A percentile compares a stretch with the other conserved stretches of the same genome.
phyloP scores from a whole-genome alignment of 2,888 invertebrate species.

The Archaeoteleia sp. region DNA sequence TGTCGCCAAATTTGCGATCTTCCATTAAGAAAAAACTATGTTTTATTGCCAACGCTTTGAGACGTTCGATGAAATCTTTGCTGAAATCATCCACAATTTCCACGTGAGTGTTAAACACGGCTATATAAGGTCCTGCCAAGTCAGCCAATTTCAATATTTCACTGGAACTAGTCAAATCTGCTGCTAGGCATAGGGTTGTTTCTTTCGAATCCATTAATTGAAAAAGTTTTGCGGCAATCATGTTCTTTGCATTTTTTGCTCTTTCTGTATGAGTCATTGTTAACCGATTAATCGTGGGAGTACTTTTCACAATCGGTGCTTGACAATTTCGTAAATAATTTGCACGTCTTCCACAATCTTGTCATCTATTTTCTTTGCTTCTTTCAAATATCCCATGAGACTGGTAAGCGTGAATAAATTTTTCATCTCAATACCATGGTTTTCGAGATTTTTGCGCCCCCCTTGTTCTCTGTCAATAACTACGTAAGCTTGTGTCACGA shows the following conservation, averaged over 20 bases:
- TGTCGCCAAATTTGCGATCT: slow-evolving; percentile 97
- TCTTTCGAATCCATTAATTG: slow-evolving; percentile 88
- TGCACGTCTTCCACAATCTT: slow-evolving; percentile 77
- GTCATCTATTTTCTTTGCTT: slow-evolving; percentile 80
- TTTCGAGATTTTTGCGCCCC: slow-evolving; percentile 82
- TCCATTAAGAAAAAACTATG: slow-evolving; percentile 95
- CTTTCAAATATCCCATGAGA: slow-evolving; percentile 79
- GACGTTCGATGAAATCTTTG: slow-evolving; percentile 78
- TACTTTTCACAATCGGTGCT: too few relatives aligned
- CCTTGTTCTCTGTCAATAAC: slow-evolving; percentile 96
- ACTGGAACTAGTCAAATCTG: slow-evolving; percentile 84
- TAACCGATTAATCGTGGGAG: slow-evolving; percentile 75
- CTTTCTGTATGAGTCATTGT: slow-evolving; percentile 79
- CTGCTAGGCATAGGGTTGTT: slow-evolving; percentile 93
- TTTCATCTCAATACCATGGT: slow-evolving; percentile 83
- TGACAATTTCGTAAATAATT: slow-evolving; percentile 80
- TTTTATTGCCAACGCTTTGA: slow-evolving; percentile 82
- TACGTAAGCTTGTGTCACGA: slow-evolving; percentile 87
- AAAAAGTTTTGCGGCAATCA: slow-evolving; percentile 81
- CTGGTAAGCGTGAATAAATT: slow-evolving; percentile 82
- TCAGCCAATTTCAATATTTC: slow-evolving; percentile 85
- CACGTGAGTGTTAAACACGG: slow-evolving; percentile 91
- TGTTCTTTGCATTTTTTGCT: slow-evolving; percentile 78
- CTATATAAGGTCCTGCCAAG: slow-evolving; percentile 88
- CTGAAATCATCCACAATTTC: slow-evolving; percentile 91